Base-by-base conservation (phyloP, 2,797 vertebrate genomes). In the Sylvilagus floridanus region DNA sequence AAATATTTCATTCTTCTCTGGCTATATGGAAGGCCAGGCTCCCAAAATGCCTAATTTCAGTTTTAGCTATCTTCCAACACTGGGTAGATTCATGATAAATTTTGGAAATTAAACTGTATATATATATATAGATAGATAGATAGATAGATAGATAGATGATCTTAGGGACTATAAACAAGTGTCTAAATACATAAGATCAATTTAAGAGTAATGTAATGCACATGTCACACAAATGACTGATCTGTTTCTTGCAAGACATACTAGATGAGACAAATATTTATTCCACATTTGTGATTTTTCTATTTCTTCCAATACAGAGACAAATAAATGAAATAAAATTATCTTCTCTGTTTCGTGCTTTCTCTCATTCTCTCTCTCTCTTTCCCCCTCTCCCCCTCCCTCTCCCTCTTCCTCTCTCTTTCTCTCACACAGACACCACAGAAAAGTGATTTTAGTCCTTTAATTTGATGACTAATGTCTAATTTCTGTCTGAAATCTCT, bases 281-380 rank as follows among this genome's bases (percentile, higher is more conserved):
- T 65, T 90, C 2, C 24, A 30, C 65, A 54, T 47, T 82, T 26
- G 28, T 78, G 2, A 86, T 21, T 63, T 47, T 87, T 6, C 10
- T 85, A 10, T 73, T 65, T 62, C 10, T 94, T 90, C 30, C 35
- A 60, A 60, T 47, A 26, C 50, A 93, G 42, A 65, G 84, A 90
- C 4, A 90, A 42, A 54, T 9, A 26, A 83, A 57, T 63, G 50
- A 90, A 54, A 26, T 32, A 17, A 63, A 81, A 92, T 65, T 35
- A 1, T 4, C 9, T 3, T 50, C 65, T 65, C 2, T 37, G 0
- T 14, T 30, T 4, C 71, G 1, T 63, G 7, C 30, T 86, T 2
- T 37, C 12, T 52, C 63, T 26, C 2, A 11, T 54, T 13, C 17
- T 57, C 17, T 57, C 16, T 57, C 13, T 57, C 17, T n/a, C 6